phyloP scores from a whole-genome alignment of 2,888 invertebrate species.

The Meliscaeva auricollis region DNA sequence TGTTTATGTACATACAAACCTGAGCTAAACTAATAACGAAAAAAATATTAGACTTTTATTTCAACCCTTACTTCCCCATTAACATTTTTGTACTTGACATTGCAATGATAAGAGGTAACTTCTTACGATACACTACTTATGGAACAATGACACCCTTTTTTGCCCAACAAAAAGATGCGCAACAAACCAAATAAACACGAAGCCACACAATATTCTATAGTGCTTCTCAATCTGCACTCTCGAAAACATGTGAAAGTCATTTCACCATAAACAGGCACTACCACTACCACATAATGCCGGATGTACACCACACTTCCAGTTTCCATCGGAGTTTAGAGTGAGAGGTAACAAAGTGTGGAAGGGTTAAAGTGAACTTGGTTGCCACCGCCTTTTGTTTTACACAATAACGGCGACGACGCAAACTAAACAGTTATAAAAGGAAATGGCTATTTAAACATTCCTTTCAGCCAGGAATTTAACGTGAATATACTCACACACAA shows the following conservation, averaged over 20 bases:
- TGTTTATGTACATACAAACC: no score
- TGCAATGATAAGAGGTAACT: slow-evolving; percentile 12
- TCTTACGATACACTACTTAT: background rate
- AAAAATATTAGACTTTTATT: no score
- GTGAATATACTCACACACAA: background rate
- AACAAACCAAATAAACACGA: slow-evolving; percentile 65
- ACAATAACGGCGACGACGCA: slow-evolving; percentile 32
- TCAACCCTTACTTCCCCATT: slow-evolving; percentile 1
- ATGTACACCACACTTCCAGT: slow-evolving; percentile 43
- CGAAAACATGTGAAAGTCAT: slow-evolving; percentile 69
- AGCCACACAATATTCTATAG: slow-evolving; percentile 68
- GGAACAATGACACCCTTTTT: slow-evolving; percentile 54
- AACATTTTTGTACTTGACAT: slow-evolving; percentile 55
- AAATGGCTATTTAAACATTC: slow-evolving; percentile 69
- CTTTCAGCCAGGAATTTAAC: slow-evolving; percentile 42
- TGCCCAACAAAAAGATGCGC: slow-evolving; percentile 35
- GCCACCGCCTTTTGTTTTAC: slow-evolving; percentile 65
- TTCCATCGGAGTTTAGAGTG: background rate
- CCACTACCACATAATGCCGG: slow-evolving; percentile 50
- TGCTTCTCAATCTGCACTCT: slow-evolving; percentile 66
- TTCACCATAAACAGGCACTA: slow-evolving; percentile 42
- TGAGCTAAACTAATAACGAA: no score
- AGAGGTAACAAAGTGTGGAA: slow-evolving; percentile 10
- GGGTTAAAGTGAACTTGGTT: slow-evolving; percentile 67
- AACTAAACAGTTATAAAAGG: slow-evolving; percentile 71